Conservation (phyloP, 2,797 vertebrate genomes). For the Bucorvus abyssinicus region DNA sequence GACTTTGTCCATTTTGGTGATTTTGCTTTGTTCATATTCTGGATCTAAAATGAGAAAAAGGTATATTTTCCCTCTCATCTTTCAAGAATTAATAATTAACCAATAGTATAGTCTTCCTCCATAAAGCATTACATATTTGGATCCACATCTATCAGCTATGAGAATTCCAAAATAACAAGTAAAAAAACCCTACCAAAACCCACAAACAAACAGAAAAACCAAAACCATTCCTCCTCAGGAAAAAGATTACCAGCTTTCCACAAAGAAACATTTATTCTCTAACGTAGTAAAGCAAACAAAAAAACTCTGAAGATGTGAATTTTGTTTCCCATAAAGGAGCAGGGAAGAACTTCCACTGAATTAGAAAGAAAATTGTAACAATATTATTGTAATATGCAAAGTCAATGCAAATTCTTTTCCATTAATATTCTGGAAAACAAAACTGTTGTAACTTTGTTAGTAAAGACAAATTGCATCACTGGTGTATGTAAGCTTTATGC, state of each 20-base stretch:
- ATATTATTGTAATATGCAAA: not conserved
- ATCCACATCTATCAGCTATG: not conserved
- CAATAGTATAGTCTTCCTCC: not conserved
- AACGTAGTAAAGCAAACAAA: not conserved
- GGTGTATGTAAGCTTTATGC: not conserved
- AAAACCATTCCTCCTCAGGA: not conserved
- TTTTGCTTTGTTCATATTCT: conserved; percentile 37
- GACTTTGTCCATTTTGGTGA: conserved; percentile 6
- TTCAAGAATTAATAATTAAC: not conserved
- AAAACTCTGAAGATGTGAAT: not conserved
- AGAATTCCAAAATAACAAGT: not conserved
- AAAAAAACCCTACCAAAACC: not conserved
- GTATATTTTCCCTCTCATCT: not conserved
- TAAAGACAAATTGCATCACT: not conserved
- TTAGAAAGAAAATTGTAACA: not conserved
- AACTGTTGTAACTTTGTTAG: not conserved
- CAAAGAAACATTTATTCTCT: not conserved
- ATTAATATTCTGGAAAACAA: not conserved
- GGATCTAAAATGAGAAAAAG: conserved; percentile 60
- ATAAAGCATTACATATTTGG: not conserved
- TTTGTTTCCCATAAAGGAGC: not conserved
- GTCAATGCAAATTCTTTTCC: not conserved
- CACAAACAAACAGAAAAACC: not conserved
- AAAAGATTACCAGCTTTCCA: not conserved
- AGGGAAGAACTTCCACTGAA: not conserved